Conservation (phyloP, 2,888 invertebrate species). For the Ametastegia equiseti region DNA sequence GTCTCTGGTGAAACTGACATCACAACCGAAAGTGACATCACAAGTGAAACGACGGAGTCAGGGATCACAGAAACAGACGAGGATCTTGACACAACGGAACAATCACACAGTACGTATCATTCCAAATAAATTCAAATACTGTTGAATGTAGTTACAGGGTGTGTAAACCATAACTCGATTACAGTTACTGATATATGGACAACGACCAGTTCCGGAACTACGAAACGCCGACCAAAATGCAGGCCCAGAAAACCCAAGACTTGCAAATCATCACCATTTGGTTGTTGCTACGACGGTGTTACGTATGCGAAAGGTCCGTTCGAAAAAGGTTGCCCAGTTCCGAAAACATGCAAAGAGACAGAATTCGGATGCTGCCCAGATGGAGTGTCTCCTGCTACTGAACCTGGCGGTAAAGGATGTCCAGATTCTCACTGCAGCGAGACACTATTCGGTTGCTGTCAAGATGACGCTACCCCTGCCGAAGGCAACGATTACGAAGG, state of each 20-base stretch:
- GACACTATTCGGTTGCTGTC: slow-evolving; percentile 92
- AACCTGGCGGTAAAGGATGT: slow-evolving; percentile 86
- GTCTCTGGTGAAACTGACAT: slow-evolving; percentile 53
- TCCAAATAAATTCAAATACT: slow-evolving; percentile 14
- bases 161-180: slow-evolving; percentile 38
- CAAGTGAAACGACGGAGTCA: slow-evolving; percentile 41
- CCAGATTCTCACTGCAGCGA: slow-evolving; percentile 85
- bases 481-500: slow-evolving; percentile 91
- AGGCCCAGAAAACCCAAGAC: slow-evolving; percentile 79
- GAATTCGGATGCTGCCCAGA: slow-evolving; percentile 90
- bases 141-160: not conserved
- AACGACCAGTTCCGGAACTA: slow-evolving; percentile 78
- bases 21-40: slow-evolving; percentile 32
- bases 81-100: slow-evolving; percentile 60
- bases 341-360: slow-evolving; percentile 87
- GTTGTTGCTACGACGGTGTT: slow-evolving; percentile 91
- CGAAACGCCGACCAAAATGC: slow-evolving; percentile 78
- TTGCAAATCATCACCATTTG: slow-evolving; percentile 84
- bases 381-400: slow-evolving; percentile 86
- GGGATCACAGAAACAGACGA: slow-evolving; percentile 55
- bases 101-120: slow-evolving; percentile 61
- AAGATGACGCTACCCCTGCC: slow-evolving; percentile 86
- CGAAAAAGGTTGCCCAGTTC: slow-evolving; percentile 85
- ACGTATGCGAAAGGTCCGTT: slow-evolving; percentile 90
- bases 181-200: slow-evolving; percentile 77